A percentile compares a stretch with the other conserved stretches of the same genome.
Evolutionary conservation across 2,113 vertebrate species (phyloP).

Genomic region (Pseudolaguvia tuberculata): DNA sequence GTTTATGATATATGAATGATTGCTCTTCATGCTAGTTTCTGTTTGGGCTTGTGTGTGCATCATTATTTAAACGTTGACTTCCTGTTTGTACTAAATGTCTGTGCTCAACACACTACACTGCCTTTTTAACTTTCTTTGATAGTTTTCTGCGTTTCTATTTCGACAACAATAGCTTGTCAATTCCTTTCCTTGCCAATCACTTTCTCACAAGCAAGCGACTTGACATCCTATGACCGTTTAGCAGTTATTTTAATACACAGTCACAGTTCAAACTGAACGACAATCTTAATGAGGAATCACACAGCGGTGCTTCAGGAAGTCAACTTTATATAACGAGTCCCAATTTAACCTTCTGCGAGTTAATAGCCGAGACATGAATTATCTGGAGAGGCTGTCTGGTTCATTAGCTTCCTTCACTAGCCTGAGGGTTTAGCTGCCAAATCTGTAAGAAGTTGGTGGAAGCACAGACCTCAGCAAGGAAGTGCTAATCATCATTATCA

Average conservation of each 20-base stretch:
- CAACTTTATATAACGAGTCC: neutral
- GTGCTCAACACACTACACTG: too few species aligned
- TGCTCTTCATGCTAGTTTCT: too few species aligned
- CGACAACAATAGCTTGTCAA: neutral
- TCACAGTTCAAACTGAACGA: neutral
- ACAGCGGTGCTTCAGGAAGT: conserved; percentile 9
- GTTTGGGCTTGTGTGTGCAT: neutral
- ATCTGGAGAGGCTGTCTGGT: neutral
- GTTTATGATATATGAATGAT: too few species aligned
- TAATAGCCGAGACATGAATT: neutral
- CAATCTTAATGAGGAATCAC: conserved; percentile 20
- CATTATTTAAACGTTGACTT: too few species aligned
- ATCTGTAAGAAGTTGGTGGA: neutral
- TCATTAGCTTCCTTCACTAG: conserved; percentile 20
- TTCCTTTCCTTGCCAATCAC: too few species aligned
- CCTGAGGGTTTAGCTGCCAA: conserved; percentile 16
- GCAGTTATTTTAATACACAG: neutral
- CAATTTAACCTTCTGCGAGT: neutral
- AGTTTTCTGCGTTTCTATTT: neutral
- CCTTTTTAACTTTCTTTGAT: too few species aligned
- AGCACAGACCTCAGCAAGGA: neutral
- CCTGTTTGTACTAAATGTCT: too few species aligned
- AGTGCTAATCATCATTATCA: conserved; percentile 19
- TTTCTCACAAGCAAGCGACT: neutral
- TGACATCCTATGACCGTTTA: neutral